Evolutionary conservation across 2,797 vertebrate species (phyloP).

Genomic region (Cyclopterus lumpus): DNA sequence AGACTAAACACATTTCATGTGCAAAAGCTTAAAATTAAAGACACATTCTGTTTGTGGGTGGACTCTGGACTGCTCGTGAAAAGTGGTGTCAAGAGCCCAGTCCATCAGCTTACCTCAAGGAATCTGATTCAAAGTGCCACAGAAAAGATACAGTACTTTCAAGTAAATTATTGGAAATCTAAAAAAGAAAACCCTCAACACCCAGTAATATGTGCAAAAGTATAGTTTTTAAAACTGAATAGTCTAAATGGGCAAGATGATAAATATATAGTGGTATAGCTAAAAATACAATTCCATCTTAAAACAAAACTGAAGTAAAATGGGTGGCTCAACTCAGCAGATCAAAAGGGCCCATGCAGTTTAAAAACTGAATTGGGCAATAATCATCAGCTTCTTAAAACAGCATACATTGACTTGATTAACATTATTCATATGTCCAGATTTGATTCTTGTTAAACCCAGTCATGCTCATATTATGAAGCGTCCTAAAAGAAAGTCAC

Average conservation of each 20-base stretch:
- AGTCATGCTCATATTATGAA: conserved; percentile 13
- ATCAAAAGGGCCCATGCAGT: conserved; percentile 23
- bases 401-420: conserved; percentile 11
- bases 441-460: conserved; percentile 19
- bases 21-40: conserved; percentile 50
- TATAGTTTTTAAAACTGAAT: conserved; percentile 37
- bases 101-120: conserved; percentile 49
- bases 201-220: conserved; percentile 64
- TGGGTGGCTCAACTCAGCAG: conserved; percentile 66
- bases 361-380: conserved; percentile 19
- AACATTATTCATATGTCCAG: conserved; percentile 6
- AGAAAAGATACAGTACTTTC: conserved; percentile 61
- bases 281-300: conserved; percentile 18
- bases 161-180: conserved; percentile 50
- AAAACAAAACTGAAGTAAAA: conserved; percentile 30
- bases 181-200: conserved; percentile 9
- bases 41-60: conserved; percentile 35
- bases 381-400: conserved; percentile 10
- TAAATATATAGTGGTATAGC: conserved; percentile 29
- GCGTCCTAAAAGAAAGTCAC: conserved; percentile 31
- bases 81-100: conserved; percentile 17
- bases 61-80: conserved; percentile 23
- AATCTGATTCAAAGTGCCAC: conserved; percentile 65
- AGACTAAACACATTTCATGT: conserved; percentile 44
- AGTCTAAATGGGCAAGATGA: conserved; percentile 19